These are phyloP conservation scores for Oscheius myriophilus DNA, from an alignment of 2,888 invertebrate genomes.

Conservation along the genomic window DNA sequence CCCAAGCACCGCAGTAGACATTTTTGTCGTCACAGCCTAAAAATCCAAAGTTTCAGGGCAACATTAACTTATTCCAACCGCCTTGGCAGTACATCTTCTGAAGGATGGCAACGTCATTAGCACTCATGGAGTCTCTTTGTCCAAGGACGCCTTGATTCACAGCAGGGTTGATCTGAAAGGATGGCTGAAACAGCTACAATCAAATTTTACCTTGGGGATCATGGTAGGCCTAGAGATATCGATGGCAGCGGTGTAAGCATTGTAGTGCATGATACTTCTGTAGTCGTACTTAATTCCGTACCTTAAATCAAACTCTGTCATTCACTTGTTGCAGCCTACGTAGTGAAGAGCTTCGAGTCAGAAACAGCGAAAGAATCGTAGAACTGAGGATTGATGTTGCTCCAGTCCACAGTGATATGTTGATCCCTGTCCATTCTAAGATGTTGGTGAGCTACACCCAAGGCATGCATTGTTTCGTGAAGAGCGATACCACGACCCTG, in stretches of 20 bases:
- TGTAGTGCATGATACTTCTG: conserved; percentile 68
- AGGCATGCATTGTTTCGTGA: conserved; percentile 61
- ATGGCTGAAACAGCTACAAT: too few species aligned
- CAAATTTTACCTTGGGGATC: conserved; percentile 58
- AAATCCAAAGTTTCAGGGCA: conserved; percentile 19
- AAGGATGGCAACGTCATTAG: conserved; percentile 59
- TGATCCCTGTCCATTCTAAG: conserved; percentile 64
- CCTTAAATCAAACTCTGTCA: too few species aligned
- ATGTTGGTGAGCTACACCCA: conserved; percentile 68
- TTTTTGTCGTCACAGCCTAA: conserved; percentile 62
- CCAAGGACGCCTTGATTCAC: conserved; percentile 59
- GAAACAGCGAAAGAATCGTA: conserved; percentile 68
- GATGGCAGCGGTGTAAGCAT: conserved; percentile 61
- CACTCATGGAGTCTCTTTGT: conserved; percentile 59
- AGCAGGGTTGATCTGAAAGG: conserved; percentile 45
- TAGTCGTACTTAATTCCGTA: conserved; percentile 63
- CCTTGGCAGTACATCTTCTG: conserved; percentile 64
- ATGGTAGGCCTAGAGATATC: conserved; percentile 61
- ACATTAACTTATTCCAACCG: not conserved
- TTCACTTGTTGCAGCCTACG: conserved; percentile 27
- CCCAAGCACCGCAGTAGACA: conserved; percentile 68
- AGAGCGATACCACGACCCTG: conserved; percentile 24
- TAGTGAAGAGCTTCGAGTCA: conserved; percentile 64
- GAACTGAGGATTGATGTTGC: conserved; percentile 67
- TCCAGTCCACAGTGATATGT: conserved; percentile 59